A percentile compares a stretch with the other conserved stretches of the same genome.
phyloP scores from a whole-genome alignment of 2,797 vertebrate species.

The Pagetopsis macropterus region DNA sequence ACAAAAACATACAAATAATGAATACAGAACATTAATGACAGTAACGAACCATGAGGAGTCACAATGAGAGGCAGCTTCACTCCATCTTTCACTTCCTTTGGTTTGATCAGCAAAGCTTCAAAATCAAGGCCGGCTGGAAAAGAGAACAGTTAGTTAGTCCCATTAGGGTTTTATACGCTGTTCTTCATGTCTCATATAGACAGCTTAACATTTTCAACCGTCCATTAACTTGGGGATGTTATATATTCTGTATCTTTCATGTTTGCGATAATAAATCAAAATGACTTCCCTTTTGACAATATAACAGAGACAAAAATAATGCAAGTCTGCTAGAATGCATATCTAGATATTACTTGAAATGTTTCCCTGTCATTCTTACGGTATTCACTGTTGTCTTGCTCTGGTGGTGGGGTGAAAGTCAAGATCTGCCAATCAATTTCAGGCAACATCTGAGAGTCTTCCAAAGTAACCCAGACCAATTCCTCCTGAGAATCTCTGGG shows the following conservation, averaged over 20 bases:
- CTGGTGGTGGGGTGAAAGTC: conserved; percentile 87
- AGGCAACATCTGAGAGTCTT: conserved; percentile 81
- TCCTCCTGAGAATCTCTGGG: conserved; percentile 80
- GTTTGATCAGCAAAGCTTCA: conserved; percentile 91
- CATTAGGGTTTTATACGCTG: neutral
- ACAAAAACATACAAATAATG: neutral
- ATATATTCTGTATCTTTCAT: neutral
- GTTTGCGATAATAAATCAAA: conserved; percentile 19
- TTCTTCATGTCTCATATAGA: neutral
- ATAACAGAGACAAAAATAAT: neutral
- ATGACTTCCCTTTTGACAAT: neutral
- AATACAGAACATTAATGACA: conserved; percentile 3
- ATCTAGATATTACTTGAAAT: neutral
- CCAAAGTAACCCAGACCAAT: conserved; percentile 90
- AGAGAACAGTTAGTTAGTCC: conserved; percentile 10
- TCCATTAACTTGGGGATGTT: neutral
- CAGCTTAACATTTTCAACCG: neutral
- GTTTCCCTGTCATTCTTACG: conserved; percentile 78
- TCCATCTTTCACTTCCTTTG: conserved; percentile 78
- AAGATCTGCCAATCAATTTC: conserved; percentile 89
- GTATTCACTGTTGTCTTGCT: conserved; percentile 90
- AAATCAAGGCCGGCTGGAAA: conserved; percentile 90
- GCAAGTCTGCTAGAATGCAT: neutral
- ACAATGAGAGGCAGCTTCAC: conserved; percentile 90
- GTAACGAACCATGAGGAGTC: conserved; percentile 90